Evolutionary conservation across 2,797 vertebrate genomes (phyloP).

Genomic region (Epinephelus awoara): DNA sequence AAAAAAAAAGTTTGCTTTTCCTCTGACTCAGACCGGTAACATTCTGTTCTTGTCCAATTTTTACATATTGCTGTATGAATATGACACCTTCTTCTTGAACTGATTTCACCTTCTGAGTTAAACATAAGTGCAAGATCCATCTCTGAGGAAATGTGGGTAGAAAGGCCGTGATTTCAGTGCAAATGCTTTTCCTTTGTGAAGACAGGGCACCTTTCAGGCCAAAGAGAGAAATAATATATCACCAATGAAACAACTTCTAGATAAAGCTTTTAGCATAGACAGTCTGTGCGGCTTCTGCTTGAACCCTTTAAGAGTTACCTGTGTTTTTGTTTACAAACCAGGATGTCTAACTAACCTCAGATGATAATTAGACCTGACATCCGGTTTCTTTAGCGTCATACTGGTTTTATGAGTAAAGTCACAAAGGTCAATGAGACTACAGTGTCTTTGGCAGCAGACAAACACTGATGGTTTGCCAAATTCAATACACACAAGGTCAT

Average conservation of each 20-base stretch:
- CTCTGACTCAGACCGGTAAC: not conserved
- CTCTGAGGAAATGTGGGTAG: constrained; percentile 6
- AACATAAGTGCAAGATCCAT: constrained; percentile 1
- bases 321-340: not conserved
- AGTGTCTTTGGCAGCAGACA: not conserved
- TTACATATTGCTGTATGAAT: not conserved
- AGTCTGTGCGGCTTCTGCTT: constrained; percentile 10
- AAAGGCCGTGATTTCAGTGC: constrained; percentile 7
- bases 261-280: constrained; percentile 36
- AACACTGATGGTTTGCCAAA: constrained; percentile 5
- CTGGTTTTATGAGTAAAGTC: not conserved
- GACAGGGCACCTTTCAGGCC: constrained; percentile 12
- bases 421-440: not conserved
- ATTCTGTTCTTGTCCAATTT: not conserved
- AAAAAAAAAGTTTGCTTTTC: not conserved
- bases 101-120: constrained; percentile 1
- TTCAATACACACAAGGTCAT: not conserved
- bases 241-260: constrained; percentile 8
- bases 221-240: constrained; percentile 29
- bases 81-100: not conserved
- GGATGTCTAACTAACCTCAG: not conserved
- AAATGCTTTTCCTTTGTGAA: constrained; percentile 30
- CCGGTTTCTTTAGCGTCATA: not conserved
- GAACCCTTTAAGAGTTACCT: not conserved
- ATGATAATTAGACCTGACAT: constrained; percentile 4